These are phyloP conservation scores for Micropterix aruncella DNA, from an alignment of 2,888 invertebrate genomes.

Conservation along the genomic window DNA sequence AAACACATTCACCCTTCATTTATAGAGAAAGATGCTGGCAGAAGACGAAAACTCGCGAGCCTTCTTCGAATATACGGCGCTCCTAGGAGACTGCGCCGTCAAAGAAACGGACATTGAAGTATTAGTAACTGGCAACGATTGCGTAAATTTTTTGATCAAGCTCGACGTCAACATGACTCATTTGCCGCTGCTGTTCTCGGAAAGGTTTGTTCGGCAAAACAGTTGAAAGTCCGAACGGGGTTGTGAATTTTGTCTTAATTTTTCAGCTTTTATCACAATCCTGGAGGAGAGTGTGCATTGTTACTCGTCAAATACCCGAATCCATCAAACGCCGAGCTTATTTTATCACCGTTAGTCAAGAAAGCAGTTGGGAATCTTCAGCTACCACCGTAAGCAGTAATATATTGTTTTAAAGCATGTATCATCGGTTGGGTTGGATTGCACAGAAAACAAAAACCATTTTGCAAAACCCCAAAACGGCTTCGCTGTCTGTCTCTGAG, in stretches of 20 bases:
- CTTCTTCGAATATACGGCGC: slow-evolving; percentile 46
- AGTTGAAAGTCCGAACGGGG: background rate
- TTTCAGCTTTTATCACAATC: slow-evolving; percentile 14
- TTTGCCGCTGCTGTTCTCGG: slow-evolving; percentile 40
- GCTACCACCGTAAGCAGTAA: slow-evolving; percentile 28
- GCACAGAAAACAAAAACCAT: no score
- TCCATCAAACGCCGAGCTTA: slow-evolving; percentile 33
- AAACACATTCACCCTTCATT: no score
- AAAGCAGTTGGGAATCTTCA: slow-evolving; percentile 31
- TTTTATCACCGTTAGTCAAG: slow-evolving; percentile 30
- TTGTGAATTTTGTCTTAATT: background rate
- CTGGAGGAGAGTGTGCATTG: slow-evolving; percentile 32
- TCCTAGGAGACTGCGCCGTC: slow-evolving; percentile 38
- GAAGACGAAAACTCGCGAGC: slow-evolving; percentile 41
- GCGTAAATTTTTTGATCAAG: slow-evolving; percentile 48
- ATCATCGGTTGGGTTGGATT: background rate
- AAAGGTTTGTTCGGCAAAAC: slow-evolving; percentile 35
- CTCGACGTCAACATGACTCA: slow-evolving; percentile 47
- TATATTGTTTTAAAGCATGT: background rate
- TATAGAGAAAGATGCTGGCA: slow-evolving; percentile 30
- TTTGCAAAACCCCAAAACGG: no score
- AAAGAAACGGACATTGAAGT: slow-evolving; percentile 50
- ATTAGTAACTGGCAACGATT: slow-evolving; percentile 38
- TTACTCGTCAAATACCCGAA: slow-evolving; percentile 42
- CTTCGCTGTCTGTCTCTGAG: no score